Evolutionary conservation across 2,888 invertebrate species (phyloP), one percentile per base, ranked within the genome.

Genomic region (Tetragonula carbonaria): DNA sequence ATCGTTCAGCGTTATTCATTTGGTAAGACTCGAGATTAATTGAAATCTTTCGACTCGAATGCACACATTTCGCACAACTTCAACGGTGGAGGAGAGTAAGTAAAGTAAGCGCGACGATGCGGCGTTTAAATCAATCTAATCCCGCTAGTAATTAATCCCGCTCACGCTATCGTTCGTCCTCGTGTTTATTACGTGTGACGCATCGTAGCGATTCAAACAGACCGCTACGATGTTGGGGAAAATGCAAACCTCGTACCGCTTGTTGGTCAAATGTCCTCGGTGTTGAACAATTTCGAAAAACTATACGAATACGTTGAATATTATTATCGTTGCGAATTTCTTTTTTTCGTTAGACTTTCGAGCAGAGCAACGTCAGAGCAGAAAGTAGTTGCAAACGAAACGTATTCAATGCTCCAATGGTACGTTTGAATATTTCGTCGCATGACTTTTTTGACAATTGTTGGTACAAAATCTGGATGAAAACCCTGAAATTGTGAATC

Each of bases 61-160:
- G 4, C 57, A 65, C 51, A 23, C 33, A 28, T 66, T 45, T 53
- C 14, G 3, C 33, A 3, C 33, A 33, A 57, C 59, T 59, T 59
- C 57, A 59, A 59, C n/a, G 33, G 28, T 53, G 23, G 8, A 28
- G 23, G 8, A 28, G 38, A 78, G 73, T 45, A 33, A 59, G 45
- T 45, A 45, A 45, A 71, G 53, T 66, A 74, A 51, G 62, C 62
- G 55, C 57, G 53, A 45, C 45, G 45, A 45, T 45, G 14, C n/a
- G 51, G 33, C 74, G 66, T 85, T 77, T 74, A 74, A 80, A 77
- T 80, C 71, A 74, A 85, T 85, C 80, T 80, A 77, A 85, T 33
- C 33, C 65, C 33, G 71, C 71, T 77, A 51, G 38, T 74, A 85
- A 85, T 80, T 85, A 80, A 85, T 77, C 73, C 72, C 66, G 73